These are phyloP conservation scores for Xiphophorus birchmanni DNA, from an alignment of 2,797 vertebrate species.

Conservation along the genomic window DNA sequence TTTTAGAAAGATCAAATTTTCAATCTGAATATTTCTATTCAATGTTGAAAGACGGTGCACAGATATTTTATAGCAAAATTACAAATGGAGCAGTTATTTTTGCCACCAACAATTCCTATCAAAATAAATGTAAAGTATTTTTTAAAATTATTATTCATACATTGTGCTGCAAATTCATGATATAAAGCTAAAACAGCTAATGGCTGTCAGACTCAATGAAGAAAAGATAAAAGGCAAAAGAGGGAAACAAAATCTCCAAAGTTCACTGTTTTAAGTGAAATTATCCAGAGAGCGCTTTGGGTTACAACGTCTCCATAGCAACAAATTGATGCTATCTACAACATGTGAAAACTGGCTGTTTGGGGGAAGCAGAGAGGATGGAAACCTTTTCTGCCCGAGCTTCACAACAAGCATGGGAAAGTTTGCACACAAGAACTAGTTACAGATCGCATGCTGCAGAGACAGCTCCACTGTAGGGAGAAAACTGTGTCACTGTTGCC, in stretches of 20 bases:
- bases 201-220: not conserved
- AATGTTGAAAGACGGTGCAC: not conserved
- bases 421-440: slow-evolving; percentile 14
- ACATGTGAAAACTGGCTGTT: not conserved
- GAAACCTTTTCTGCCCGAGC: not conserved
- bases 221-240: not conserved
- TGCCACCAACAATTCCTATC: not conserved
- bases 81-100: not conserved
- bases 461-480: slow-evolving; percentile 2
- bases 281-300: not conserved
- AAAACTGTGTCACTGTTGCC: slow-evolving; percentile 60
- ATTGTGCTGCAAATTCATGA: not conserved
- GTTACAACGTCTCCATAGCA: not conserved
- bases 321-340: not conserved
- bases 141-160: not conserved
- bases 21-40: not conserved
- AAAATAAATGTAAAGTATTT: not conserved
- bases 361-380: not conserved
- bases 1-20: not conserved
- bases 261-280: not conserved
- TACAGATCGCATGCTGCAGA: slow-evolving; percentile 11
- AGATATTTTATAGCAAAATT: not conserved
- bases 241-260: not conserved
- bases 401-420: not conserved
- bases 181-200: not conserved